These are phyloP conservation scores for Drosophila quinaria DNA, from an alignment of 2,888 invertebrate genomes.

Conservation along the genomic window DNA sequence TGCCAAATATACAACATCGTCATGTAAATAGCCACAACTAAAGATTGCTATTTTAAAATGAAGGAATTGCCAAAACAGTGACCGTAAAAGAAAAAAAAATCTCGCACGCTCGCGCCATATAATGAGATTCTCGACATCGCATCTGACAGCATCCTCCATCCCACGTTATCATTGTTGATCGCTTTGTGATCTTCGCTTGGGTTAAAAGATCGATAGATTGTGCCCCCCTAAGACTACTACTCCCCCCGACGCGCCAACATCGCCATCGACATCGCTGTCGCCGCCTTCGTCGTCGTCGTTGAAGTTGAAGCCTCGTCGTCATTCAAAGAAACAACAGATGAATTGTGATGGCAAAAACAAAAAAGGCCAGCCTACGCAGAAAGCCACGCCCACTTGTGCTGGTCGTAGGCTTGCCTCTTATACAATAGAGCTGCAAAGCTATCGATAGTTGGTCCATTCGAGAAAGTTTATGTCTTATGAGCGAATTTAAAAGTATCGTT, in stretches of 20 bases:
- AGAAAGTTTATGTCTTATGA: background rate
- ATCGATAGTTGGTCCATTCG: background rate
- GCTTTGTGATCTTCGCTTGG: conserved; percentile 58
- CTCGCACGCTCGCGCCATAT: conserved; percentile 37
- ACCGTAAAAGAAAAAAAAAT: conserved; percentile 11
- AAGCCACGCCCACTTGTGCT: conserved; percentile 20
- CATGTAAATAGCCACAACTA: conserved; percentile 32
- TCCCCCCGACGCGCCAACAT: conserved; percentile 36
- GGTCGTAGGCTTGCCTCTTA: conserved; percentile 53
- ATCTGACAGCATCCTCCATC: conserved; percentile 45
- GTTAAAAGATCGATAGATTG: conserved; percentile 33
- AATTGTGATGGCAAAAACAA: conserved; percentile 39
- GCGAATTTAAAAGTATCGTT: background rate
- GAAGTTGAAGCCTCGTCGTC: conserved; percentile 57
- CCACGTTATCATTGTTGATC: conserved; percentile 57
- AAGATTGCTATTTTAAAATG: conserved; percentile 22
- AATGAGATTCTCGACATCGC: conserved; percentile 50
- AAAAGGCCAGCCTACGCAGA: conserved; percentile 63
- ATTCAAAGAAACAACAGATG: conserved; percentile 56
- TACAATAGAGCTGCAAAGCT: background rate
- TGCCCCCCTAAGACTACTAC: conserved; percentile 30
- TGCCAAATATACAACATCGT: conserved; percentile 9
- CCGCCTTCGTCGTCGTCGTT: conserved; percentile 40
- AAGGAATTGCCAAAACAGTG: conserved; percentile 38
- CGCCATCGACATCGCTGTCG: conserved; percentile 38